Evolutionary conservation across 2,888 invertebrate species (phyloP), one percentile per base, ranked within the genome.

Genomic region (Cephalotes varians): DNA sequence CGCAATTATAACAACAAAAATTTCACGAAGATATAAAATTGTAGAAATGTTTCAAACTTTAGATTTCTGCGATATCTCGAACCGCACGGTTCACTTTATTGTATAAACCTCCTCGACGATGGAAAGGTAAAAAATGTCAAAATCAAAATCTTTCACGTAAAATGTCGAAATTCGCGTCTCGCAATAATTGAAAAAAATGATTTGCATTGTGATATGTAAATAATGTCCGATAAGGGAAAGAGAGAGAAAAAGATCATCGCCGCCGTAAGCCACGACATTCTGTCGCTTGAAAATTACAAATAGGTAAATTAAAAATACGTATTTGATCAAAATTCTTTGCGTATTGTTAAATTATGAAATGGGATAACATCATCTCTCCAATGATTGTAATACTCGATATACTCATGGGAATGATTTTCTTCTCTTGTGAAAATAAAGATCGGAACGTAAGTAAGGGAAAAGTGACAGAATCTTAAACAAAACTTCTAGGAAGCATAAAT

Each of bases 31-130:
- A 40, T 40, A 40, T 40, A 12, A 40, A 40, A 40, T 40, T 40
- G 12, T 40, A 40, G 40, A 40, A 40, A 12, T 4, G 15, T 47
- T 47, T 47, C 44, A 47, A 15, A 47, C 18, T 18, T 40, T 40
- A 51, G 10, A 56, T 47, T 7, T 34, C 28, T 51, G 51, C 74
- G 65, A 76, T 64, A 76, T 51, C 65, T 76, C 64, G 74, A 74
- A 64, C 18, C 6, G 47, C 40, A 31, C 18, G 6, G 49, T 18
- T 74, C 74, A 62, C 5, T 73, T 60, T 44, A 74, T 40, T 74
- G 37, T 10, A 71, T 21, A 15, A 25, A 21, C 18, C 47, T 12
- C 10, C 15, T 49, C 5, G 49, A 3, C 21, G 3, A 15, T 40
- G 40, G 40, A 34, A 25, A 28, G n/a, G 7, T 12, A 25, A 49